Evolutionary conservation across 2,797 vertebrate species (phyloP).

Genomic region (Sebastes steindachneri): DNA sequence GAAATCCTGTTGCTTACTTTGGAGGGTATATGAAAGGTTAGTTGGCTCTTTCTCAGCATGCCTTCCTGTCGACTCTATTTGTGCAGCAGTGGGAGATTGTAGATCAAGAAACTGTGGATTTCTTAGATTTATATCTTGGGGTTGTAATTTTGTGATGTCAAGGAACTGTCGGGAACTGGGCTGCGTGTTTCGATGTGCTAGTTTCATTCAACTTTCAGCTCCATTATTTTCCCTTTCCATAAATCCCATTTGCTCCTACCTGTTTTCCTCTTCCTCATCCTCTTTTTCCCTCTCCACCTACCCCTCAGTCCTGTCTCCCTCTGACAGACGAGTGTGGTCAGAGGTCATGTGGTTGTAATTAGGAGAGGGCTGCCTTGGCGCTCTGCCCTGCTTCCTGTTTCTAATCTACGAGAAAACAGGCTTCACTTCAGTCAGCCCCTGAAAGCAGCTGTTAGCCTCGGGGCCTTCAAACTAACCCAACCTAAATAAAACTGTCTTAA

Average conservation of each 20-base stretch:
- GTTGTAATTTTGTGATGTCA: constrained; percentile 13
- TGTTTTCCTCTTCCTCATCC: not conserved
- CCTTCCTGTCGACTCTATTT: constrained; percentile 26
- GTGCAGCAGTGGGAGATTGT: not conserved
- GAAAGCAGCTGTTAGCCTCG: constrained; percentile 50
- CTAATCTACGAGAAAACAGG: constrained; percentile 57
- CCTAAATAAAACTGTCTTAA: constrained; percentile 46
- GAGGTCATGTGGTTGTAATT: constrained; percentile 72
- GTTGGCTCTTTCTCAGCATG: constrained; percentile 7
- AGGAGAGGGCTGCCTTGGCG: constrained; percentile 45
- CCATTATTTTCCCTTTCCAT: not conserved
- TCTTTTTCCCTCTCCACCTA: not conserved
- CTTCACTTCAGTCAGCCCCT: constrained; percentile 25
- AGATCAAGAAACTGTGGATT: not conserved
- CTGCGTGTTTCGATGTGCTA: not conserved
- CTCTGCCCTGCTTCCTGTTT: constrained; percentile 62
- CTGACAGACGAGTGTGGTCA: constrained; percentile 57
- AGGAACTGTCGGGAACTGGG: not conserved
- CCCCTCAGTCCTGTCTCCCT: not conserved
- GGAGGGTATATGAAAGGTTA: constrained; percentile 16
- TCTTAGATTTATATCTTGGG: not conserved
- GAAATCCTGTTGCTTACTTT: constrained; percentile 43
- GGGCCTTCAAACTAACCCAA: constrained; percentile 27
- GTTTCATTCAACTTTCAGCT: constrained; percentile 1
- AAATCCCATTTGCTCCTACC: not conserved